These are phyloP conservation scores for Lepus townsendii DNA, from an alignment of 2,797 vertebrate species.

Conservation along the genomic window DNA sequence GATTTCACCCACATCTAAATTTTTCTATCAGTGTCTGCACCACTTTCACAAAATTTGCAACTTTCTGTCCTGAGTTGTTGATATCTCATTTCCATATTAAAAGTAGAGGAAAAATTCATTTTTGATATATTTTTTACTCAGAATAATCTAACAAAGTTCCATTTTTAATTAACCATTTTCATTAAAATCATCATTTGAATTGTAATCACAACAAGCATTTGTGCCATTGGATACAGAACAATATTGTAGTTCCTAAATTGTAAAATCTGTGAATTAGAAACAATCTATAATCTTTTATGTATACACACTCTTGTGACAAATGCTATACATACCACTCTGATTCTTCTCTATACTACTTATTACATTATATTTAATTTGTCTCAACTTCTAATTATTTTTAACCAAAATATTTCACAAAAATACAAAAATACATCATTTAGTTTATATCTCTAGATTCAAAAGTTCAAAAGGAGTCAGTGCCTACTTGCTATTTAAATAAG, in stretches of 20 bases:
- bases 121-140: neutral
- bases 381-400: neutral
- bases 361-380: neutral
- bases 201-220: neutral
- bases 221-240: neutral
- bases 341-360: neutral
- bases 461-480: neutral
- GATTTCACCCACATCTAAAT: neutral
- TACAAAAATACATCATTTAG: conserved; percentile 51
- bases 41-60: neutral
- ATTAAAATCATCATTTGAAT: neutral
- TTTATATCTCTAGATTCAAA: neutral
- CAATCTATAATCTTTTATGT: neutral
- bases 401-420: conserved; percentile 26
- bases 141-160: neutral
- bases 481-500: conserved; percentile 22
- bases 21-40: neutral
- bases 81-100: conserved; percentile 4
- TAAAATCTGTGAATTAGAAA: conserved; percentile 46
- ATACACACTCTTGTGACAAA: neutral
- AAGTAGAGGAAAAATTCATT: neutral
- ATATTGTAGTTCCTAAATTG: neutral
- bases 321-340: neutral
- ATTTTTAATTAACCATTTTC: neutral
- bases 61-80: neutral